Base-by-base conservation (phyloP, 2,113 vertebrate genomes). In the Poeciliopsis occidentalis region DNA sequence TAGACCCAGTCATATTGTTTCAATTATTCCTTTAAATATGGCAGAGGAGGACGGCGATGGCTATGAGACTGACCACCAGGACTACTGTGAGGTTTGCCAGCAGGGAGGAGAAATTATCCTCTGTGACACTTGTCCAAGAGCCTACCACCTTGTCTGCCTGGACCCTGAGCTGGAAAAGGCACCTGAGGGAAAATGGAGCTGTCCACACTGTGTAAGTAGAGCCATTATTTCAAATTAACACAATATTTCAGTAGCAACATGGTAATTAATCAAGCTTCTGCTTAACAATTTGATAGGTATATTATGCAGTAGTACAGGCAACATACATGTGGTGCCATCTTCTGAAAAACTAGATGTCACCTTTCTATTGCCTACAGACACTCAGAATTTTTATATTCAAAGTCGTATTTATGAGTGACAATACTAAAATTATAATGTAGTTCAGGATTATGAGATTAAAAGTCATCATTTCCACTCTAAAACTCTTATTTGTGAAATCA, bases 31-130 rank as follows among this genome's bases (percentile, higher is more conserved):
- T 73, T 71, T 15, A 8, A 74, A 77, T 85, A 69, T 69, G 88
- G 60, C 90, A 97, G 98, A 92, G 1, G 98, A 98, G 44, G 98
- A 99, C 0, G 98, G 97, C 0, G 98, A 99, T 0, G 98, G 98
- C 4, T 99, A 99, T 0, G 98, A 99, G 95, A 99, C 98, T 0
- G 98, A 99, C 91, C 98, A 99, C 89, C 98, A 99, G 95, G 98
- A 99, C 91, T 99, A 99, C 95, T 99, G 98, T 0, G 98, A 99
- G 91, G 98, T 99, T 83, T 99, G 98, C 93, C 97, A 99, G 92
- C 98, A 99, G 90, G 98, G 98, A 0, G 97, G 98, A 12, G 98
- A 99, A 90, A 99, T 99, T 89, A 99, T 99, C 88, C 92, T 99
- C 79, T 99, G 98, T 0, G 98, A 99, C 95, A 99, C 97, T 13